These are phyloP conservation scores for Noctilio leporinus DNA, from an alignment of 2,113 vertebrate species.

Conservation along the genomic window DNA sequence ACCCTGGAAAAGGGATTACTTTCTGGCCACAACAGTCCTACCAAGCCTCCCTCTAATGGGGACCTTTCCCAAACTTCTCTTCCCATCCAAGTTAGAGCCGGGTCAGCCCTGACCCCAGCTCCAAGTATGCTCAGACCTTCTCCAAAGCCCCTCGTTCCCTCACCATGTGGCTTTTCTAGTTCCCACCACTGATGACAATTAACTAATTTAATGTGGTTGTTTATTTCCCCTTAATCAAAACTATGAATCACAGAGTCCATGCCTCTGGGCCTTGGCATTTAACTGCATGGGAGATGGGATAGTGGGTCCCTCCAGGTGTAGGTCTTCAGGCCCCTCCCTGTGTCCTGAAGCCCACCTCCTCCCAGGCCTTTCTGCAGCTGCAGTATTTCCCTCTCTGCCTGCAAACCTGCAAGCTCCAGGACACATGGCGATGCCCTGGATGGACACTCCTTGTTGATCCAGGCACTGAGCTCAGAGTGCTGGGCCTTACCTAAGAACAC, in stretches of 20 bases:
- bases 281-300: fast-evolving
- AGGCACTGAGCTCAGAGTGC: neutral
- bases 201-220: fast-evolving
- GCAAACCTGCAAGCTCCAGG: fast-evolving
- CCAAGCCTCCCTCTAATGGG: neutral
- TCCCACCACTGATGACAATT: neutral
- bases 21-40: neutral
- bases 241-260: neutral
- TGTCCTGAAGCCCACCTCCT: neutral
- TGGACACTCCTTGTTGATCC: fast-evolving
- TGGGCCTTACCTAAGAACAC: neutral
- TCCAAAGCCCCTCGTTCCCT: neutral
- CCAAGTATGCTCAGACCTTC: neutral
- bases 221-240: neutral
- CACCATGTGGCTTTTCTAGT: neutral
- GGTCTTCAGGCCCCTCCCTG: fast-evolving
- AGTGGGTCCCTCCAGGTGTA: fast-evolving
- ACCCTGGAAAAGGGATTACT: neutral
- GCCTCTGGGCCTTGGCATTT: neutral
- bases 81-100: neutral
- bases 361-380: neutral
- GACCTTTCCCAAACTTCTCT: neutral
- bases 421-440: no score
- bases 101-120: neutral
- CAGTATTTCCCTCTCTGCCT: fast-evolving